Conservation (phyloP, 2,888 invertebrate species). For the Gymnosoma rotundatum region DNA sequence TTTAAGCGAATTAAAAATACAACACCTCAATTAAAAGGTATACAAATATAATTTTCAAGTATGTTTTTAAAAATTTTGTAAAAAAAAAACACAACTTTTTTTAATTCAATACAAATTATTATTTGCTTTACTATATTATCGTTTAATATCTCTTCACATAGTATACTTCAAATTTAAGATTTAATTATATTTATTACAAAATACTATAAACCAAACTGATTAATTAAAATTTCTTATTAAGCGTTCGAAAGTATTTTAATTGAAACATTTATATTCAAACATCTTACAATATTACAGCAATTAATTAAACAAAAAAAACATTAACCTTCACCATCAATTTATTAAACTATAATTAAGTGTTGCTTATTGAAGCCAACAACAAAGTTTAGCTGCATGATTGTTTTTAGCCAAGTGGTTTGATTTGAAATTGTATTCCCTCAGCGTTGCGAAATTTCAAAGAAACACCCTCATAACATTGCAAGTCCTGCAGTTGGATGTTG, state of each 20-base stretch:
- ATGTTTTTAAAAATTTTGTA: too few relatives aligned
- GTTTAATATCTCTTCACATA: too few relatives aligned
- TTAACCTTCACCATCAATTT: constrained; percentile 46
- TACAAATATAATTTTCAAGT: too few relatives aligned
- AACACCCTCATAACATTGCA: constrained; percentile 78
- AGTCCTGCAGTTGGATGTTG: constrained; percentile 75
- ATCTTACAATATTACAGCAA: not conserved
- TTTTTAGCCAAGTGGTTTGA: constrained; percentile 44
- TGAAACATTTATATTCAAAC: too few relatives aligned
- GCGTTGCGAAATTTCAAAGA: constrained; percentile 79
- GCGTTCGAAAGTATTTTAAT: not conserved
- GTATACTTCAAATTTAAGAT: too few relatives aligned
- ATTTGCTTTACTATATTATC: too few relatives aligned
- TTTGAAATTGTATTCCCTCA: constrained; percentile 74
- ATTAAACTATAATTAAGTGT: constrained; percentile 18
- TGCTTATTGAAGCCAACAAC: constrained; percentile 12
- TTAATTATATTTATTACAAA: too few relatives aligned
- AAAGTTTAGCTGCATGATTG: not conserved
- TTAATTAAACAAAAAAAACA: constrained; percentile 17
- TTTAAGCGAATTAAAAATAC: too few relatives aligned
- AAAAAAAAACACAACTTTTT: too few relatives aligned
- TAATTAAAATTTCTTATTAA: constrained; percentile 9
- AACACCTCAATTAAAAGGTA: too few relatives aligned
- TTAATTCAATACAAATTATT: too few relatives aligned
- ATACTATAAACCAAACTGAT: not conserved